Conservation (phyloP, 2,113 vertebrate species). For the Epinephelus moara region DNA sequence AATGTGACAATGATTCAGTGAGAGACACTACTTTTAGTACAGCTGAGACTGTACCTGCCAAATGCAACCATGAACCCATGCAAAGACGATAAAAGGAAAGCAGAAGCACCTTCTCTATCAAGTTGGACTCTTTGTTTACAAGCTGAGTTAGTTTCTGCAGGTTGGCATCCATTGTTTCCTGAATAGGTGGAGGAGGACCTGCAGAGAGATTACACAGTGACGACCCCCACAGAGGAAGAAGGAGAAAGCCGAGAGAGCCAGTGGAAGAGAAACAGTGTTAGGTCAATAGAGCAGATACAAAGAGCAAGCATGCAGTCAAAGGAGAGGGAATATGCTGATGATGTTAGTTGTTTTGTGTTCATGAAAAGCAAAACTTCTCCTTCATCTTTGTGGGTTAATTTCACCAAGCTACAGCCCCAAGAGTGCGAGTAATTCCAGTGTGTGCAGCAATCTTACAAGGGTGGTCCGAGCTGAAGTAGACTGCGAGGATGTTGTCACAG, state of each 20-base stretch:
- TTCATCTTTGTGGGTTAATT: background rate
- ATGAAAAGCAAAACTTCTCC: background rate
- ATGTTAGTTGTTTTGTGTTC: constrained; percentile 42
- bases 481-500: constrained; percentile 91
- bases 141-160: constrained; percentile 99
- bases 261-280: constrained; percentile 19
- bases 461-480: constrained; percentile 88
- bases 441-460: constrained; percentile 81
- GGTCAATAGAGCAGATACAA: constrained; percentile 10
- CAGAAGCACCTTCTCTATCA: constrained; percentile 98
- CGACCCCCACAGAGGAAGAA: constrained; percentile 43
- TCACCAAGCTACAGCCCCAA: background rate
- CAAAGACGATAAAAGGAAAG: constrained; percentile 74
- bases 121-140: constrained; percentile 99
- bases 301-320: constrained; percentile 9
- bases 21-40: background rate
- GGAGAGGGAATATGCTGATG: constrained; percentile 22
- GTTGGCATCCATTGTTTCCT: constrained; percentile 95
- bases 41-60: constrained; percentile 33
- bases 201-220: constrained; percentile 74
- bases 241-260: constrained; percentile 32
- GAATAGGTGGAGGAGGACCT: constrained; percentile 89
- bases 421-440: background rate
- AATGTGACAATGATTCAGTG: background rate
- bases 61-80: constrained; percentile 55